phyloP scores from a whole-genome alignment of 2,797 vertebrate genomes.

The Manis pentadactyla region DNA sequence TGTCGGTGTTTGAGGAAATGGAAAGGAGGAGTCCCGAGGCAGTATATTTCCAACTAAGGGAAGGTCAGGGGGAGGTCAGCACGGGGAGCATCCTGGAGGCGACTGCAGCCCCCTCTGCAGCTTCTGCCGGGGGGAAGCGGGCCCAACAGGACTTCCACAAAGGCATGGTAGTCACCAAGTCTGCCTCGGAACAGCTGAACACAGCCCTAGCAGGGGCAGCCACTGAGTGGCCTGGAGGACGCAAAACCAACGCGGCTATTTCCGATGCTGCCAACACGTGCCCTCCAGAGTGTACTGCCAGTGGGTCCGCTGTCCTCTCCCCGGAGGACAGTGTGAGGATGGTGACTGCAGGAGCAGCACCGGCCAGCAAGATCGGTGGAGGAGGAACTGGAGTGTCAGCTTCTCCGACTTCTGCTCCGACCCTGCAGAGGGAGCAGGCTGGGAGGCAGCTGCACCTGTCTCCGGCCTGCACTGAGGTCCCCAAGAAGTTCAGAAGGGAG shows the following conservation, averaged over 20 bases:
- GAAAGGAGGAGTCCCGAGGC: neutral
- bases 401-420: too few relatives aligned
- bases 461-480: neutral
- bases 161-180: neutral
- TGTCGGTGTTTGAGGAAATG: neutral
- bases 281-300: too few relatives aligned
- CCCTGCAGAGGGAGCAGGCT: neutral
- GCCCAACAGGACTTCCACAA: neutral
- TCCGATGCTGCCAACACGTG: neutral
- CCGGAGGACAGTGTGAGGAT: too few relatives aligned
- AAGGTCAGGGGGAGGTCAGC: conserved; percentile 49
- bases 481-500: neutral
- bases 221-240: neutral
- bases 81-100: conserved; percentile 44
- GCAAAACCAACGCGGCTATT: neutral
- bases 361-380: too few relatives aligned
- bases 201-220: accelerated
- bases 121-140: conserved; percentile 19
- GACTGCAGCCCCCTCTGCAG: neutral
- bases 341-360: too few relatives aligned
- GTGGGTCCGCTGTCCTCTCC: too few relatives aligned
- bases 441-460: neutral
- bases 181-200: neutral
- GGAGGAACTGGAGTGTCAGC: too few relatives aligned
- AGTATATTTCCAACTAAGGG: accelerated